A percentile compares a stretch with the other conserved stretches of the same genome.
These are phyloP conservation scores for Clupea harengus DNA, from an alignment of 2,113 vertebrate genomes.

Conservation along the genomic window DNA sequence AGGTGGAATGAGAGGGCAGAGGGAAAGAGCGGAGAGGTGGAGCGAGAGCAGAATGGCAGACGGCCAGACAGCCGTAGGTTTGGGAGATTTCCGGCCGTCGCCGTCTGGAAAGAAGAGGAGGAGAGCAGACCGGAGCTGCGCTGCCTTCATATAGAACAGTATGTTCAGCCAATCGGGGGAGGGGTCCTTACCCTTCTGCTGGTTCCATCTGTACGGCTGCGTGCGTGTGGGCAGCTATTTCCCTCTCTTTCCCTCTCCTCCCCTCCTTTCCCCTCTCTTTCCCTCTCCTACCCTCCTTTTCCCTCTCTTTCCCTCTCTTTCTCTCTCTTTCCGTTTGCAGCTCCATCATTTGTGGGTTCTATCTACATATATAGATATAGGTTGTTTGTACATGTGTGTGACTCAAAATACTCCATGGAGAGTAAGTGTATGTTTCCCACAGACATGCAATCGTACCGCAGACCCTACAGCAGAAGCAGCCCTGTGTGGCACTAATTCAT, in stretches of 20 bases:
- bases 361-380: neutral
- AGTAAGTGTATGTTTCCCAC: neutral
- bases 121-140: neutral
- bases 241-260: no score
- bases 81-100: constrained; percentile 9
- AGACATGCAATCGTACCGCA: neutral
- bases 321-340: neutral
- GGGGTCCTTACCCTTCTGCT: neutral
- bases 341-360: neutral
- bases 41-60: neutral
- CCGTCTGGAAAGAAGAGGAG: neutral
- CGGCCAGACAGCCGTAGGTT: constrained; percentile 21
- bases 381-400: neutral
- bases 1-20: neutral
- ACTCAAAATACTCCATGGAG: neutral
- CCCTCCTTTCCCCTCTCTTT: no score
- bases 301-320: no score
- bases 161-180: neutral
- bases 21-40: neutral
- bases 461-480: neutral
- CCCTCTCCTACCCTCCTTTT: no score
- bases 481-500: neutral
- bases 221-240: neutral
- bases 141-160: neutral
- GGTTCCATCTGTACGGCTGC: neutral